Base-by-base conservation (phyloP, 2,113 vertebrate genomes). In the Petrocephalus zakoni region DNA sequence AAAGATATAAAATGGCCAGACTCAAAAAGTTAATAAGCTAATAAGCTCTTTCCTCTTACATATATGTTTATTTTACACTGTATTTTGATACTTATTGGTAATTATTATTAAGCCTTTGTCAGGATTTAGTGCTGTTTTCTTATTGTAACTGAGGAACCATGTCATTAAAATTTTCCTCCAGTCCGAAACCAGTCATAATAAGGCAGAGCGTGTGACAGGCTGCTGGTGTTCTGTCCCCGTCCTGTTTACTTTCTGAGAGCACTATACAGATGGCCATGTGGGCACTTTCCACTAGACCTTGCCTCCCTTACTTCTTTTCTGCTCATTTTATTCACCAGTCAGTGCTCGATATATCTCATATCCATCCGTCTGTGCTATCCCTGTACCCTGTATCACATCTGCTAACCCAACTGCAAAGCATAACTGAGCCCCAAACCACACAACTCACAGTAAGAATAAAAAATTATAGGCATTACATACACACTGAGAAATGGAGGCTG, bases 111-210 rank as follows among this genome's bases (percentile, higher is more conserved):
- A 49, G 46, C 21, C 21, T 81, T 34, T 78, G 72, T 78, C 34
- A 83, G 81, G 46, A 83, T 83, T 49, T 49, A 49, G 22, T 47
- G 42, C 81, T 83, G 81, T 22, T 0, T 22, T 49, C 42, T 78
- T 83, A 83, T n/a, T n/a, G 37, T 83, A 47, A 83, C 46, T 1
- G 46, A 83, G 46, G 17, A n/a, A 83, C 46, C 81, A 49, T 82
- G 21, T 82, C 29, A 83, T 83, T 47, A 83, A 83, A 49, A 83
- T 83, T 49, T 46, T 83, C 81, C 49, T 83, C 42, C 81, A 83
- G 46, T 42, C 81, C 37, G 37, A 78, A 78, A 78, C 4, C 72
- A 78, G 72, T 78, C 29, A 42, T 37, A 78, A 19, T 19, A 42
- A 78, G 46, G 8, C 81, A 21, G 81, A 83, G 81, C 19, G 81